Evolutionary conservation across 2,113 vertebrate species (phyloP), one percentile per base, ranked within the genome.

Genomic region (Daphoenositta chrysoptera): DNA sequence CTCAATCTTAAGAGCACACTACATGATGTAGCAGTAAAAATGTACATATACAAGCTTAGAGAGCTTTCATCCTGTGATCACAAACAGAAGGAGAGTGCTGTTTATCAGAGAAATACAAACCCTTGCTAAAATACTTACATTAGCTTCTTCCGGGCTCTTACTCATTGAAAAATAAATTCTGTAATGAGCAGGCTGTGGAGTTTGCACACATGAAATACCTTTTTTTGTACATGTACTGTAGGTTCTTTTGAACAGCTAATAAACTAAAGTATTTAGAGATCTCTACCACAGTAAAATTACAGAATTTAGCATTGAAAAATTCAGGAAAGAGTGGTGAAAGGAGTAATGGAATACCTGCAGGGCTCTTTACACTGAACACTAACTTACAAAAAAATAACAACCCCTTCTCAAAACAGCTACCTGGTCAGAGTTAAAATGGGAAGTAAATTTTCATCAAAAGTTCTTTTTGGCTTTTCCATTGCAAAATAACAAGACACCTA

Each of bases 1-100:
- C 97, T 98, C 97, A 98, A 98, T 98, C 98, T 98, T 98, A 98
- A 98, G 97, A 98, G 97, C 95, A 97, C 86, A 90, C 97, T 98
- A 98, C 97, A 98, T 90, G 97, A 98, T 98, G 97, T 96, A 97
- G 97, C 95, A 98, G 98, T 98, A 98, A 98, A 98, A 98, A 97
- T 96, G 97, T 98, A 97, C 97, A 98, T 97, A 98, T 96, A 97
- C 97, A 97, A 97, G 97, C 95, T 96, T 87, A 96, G 95, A 93
- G 93, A 96, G 98, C 98, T 98, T 98, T 98, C 96, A 98, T 98
- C 98, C 97, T 96, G 85, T 97, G 98, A 98, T 98, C 97, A 98
- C 97, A 98, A 98, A 98, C 98, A 98, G 98, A 98, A 98, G 97
- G 97, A 94, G 91, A 98, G 96, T 94, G 96, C 96, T 98, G 97